These are phyloP conservation scores for Campoletis raptor DNA, from an alignment of 2,888 invertebrate species.

Conservation along the genomic window DNA sequence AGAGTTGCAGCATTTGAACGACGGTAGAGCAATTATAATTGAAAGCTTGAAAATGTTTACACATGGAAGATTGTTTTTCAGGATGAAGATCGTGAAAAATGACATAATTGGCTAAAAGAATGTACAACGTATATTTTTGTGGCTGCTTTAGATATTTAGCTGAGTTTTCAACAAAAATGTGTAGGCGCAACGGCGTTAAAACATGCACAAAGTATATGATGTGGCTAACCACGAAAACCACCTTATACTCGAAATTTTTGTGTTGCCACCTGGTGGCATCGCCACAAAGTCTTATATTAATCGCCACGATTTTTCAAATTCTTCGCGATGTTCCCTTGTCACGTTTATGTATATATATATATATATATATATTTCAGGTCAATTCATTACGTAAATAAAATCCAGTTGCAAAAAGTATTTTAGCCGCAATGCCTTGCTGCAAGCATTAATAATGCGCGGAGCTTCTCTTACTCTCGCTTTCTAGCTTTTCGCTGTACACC, in stretches of 20 bases:
- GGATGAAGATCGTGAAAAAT: neutral
- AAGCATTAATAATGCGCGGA: constrained; percentile 70
- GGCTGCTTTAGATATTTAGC: neutral
- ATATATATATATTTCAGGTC: constrained; percentile 71
- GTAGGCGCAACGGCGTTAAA: constrained; percentile 62
- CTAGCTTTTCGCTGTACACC: constrained; percentile 51
- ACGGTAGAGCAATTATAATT: neutral
- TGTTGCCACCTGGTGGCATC: constrained; percentile 48
- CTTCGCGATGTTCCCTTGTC: constrained; percentile 30
- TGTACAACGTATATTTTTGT: neutral
- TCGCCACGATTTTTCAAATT: constrained; percentile 77
- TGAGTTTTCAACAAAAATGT: neutral
- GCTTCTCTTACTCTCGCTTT: constrained; percentile 57
- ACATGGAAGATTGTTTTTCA: neutral
- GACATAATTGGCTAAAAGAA: neutral
- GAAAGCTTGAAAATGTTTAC: neutral
- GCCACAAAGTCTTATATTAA: constrained; percentile 74
- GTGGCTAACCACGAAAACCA: constrained; percentile 64
- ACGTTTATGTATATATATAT: neutral
- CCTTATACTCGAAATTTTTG: constrained; percentile 40
- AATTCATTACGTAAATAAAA: constrained; percentile 53
- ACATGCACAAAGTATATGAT: constrained; percentile 27
- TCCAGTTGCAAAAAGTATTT: constrained; percentile 45
- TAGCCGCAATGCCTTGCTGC: constrained; percentile 59
- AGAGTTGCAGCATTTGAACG: no score